Percentiles rank a stretch among this genome's conserved stretches.
Evolutionary conservation across 2,888 invertebrate species (phyloP).

Genomic region (Tuta absoluta): DNA sequence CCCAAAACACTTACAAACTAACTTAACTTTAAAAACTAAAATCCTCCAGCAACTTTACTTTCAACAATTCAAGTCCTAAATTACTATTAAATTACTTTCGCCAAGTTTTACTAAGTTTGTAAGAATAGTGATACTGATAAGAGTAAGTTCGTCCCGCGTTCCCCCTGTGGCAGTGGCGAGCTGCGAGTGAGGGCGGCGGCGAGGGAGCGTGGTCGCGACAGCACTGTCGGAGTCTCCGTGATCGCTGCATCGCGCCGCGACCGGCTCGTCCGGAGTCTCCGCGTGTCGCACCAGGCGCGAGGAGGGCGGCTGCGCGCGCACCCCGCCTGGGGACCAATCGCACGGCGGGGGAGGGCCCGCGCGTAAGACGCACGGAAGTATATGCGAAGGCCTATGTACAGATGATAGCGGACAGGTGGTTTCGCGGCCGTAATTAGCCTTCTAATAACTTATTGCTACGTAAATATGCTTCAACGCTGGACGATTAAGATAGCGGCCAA

Average conservation of each 20-base stretch:
- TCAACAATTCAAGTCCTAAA: neutral
- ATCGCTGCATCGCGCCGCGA: constrained; percentile 64
- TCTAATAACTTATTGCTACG: constrained; percentile 78
- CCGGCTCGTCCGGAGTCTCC: constrained; percentile 69
- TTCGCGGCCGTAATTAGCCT: constrained; percentile 79
- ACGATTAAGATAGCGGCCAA: constrained; percentile 71
- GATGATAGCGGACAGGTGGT: constrained; percentile 81
- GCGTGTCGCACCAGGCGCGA: constrained; percentile 65
- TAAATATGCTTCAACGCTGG: constrained; percentile 73
- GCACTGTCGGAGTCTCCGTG: constrained; percentile 59
- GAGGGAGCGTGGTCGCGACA: constrained; percentile 63
- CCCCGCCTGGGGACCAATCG: constrained; percentile 63
- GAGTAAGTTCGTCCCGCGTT: constrained; percentile 29
- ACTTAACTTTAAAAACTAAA: constrained; percentile 13
- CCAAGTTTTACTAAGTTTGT: constrained; percentile 23
- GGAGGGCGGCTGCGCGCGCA: constrained; percentile 80
- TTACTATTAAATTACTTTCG: constrained; percentile 2
- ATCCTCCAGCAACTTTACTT: neutral
- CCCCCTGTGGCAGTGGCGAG: constrained; percentile 36
- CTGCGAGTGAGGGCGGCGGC: constrained; percentile 47
- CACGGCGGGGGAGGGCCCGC: constrained; percentile 72
- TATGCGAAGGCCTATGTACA: constrained; percentile 82
- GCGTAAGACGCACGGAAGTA: constrained; percentile 80
- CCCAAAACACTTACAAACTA: constrained; percentile 8
- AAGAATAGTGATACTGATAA: neutral